Evolutionary conservation across 2,888 invertebrate genomes (phyloP), one percentile per base, ranked within the genome.

Genomic region (Caenorhabditis sinica): DNA sequence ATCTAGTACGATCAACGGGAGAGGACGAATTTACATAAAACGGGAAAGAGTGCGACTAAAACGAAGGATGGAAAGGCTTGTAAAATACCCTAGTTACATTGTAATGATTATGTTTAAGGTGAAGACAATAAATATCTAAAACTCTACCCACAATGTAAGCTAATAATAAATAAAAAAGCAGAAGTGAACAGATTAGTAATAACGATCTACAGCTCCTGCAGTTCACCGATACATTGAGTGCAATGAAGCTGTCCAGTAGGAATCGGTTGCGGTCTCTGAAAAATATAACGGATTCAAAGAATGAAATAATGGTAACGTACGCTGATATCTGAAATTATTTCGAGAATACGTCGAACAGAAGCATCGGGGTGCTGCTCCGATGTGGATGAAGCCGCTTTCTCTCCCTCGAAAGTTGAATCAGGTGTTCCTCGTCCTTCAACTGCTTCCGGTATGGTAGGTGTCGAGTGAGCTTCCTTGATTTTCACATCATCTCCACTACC

Each of bases 181-280:
- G 23, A 40, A 45, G 23, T 56, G 25, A 20, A 68, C 58, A 30
- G 28, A 82, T 68, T 69, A 69, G 58, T 71, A 69, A 82, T 68
- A 69, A 45, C 15, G 49, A 71, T 87, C 76, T 56, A 90, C 23
- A 89, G 56, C 23, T 85, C 85, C 58, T 89, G 84, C 81, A 92
- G 68, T 60, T 89, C 77, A 72, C 92, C 92, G 43, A 88, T 88
- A 76, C 92, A 92, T 61, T 92, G 90, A 33, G 89, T 89, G 80
- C 92, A 92, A 68, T 92, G 92, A 17, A 91, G 75, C 20, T 88
- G 86, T 8, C 86, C 85, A 36, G 87, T 72, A 13, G 80, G 45
- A 51, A 72, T 68, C 13, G 58, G 43, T 36, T 71, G 79, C 1
- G 87, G 82, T 49, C 73, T 81, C 88, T 88, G 79, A 28, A 85